Evolutionary conservation across 92 coral and sea anemone genomes (phyloP).

Genomic region (Phenganax stokvisi): DNA sequence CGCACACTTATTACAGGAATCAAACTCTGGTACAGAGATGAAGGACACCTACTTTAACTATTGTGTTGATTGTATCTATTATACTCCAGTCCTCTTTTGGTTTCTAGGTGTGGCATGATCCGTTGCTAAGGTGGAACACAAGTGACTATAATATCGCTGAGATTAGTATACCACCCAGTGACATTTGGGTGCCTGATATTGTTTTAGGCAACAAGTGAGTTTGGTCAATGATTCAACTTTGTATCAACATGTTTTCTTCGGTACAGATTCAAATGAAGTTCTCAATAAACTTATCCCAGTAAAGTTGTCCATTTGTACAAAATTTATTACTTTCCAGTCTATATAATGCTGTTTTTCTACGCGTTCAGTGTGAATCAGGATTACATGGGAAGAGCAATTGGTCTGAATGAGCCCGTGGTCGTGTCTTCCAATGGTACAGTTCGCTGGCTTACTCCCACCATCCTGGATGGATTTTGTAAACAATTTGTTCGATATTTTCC

Average conservation of each 20-base stretch:
- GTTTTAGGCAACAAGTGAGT: constrained; percentile 81
- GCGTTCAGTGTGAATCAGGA: constrained; percentile 59
- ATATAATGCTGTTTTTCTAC: not conserved
- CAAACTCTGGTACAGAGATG: no score
- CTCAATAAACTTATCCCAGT: no score
- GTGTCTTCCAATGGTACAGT: constrained; percentile 67
- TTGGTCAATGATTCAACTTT: not conserved
- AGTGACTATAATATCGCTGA: constrained; percentile 60
- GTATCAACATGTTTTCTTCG: not conserved
- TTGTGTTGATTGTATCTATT: no score
- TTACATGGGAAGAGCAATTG: constrained; percentile 75
- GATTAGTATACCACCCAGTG: constrained; percentile 53
- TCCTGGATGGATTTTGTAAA: constrained; percentile 79
- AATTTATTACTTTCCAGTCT: not conserved
- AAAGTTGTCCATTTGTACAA: no score
- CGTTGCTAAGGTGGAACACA: constrained; percentile 61
- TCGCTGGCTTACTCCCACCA: constrained; percentile 84
- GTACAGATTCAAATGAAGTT: no score
- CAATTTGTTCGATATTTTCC: constrained; percentile 82
- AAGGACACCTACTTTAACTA: no score
- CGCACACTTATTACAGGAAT: no score
- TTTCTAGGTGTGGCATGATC: constrained; percentile 69
- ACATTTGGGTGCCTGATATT: constrained; percentile 86
- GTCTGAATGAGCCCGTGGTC: constrained; percentile 61
- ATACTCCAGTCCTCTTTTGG: not conserved